Conservation (phyloP, 2,888 invertebrate species). For the Tinea semifulvella region DNA sequence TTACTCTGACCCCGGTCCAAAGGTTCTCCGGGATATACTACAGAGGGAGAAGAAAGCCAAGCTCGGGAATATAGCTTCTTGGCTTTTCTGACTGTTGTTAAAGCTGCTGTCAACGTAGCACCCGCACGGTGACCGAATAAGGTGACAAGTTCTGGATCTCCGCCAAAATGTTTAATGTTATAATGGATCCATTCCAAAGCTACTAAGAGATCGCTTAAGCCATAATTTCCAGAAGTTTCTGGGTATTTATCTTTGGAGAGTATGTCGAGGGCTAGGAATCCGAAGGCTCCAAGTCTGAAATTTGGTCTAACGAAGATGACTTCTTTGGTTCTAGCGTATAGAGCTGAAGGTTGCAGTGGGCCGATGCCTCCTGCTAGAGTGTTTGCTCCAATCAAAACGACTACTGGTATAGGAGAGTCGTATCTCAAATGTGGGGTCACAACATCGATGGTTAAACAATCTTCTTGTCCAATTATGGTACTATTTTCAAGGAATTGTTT, state of each 20-base stretch:
- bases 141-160: slow-evolving; percentile 80
- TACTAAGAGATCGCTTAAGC: slow-evolving; percentile 79
- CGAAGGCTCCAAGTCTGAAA: slow-evolving; percentile 81
- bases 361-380: slow-evolving; percentile 81
- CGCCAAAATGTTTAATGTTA: slow-evolving; percentile 87
- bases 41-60: slow-evolving; percentile 83
- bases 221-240: slow-evolving; percentile 85
- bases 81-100: slow-evolving; percentile 68
- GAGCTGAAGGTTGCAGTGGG: slow-evolving; percentile 77
- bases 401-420: slow-evolving; percentile 80
- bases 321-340: slow-evolving; percentile 79
- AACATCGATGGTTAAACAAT: slow-evolving; percentile 85
- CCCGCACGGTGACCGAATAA: slow-evolving; percentile 87
- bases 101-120: slow-evolving; percentile 81
- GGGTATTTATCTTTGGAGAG: slow-evolving; percentile 76
- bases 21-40: slow-evolving; percentile 74
- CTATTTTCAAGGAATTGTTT: slow-evolving; percentile 75
- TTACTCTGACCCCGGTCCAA: slow-evolving; percentile 68
- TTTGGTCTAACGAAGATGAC: slow-evolving; percentile 89
- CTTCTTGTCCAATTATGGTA: slow-evolving; percentile 75
- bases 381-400: slow-evolving; percentile 83
- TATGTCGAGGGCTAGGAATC: slow-evolving; percentile 80
- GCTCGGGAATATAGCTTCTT: slow-evolving; percentile 76
- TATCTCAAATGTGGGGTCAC: slow-evolving; percentile 84
- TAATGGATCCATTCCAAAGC: slow-evolving; percentile 82